Evolutionary conservation across 2,888 invertebrate species (phyloP), one percentile per base, ranked within the genome.

Genomic region (Drosophila meridionalis): DNA sequence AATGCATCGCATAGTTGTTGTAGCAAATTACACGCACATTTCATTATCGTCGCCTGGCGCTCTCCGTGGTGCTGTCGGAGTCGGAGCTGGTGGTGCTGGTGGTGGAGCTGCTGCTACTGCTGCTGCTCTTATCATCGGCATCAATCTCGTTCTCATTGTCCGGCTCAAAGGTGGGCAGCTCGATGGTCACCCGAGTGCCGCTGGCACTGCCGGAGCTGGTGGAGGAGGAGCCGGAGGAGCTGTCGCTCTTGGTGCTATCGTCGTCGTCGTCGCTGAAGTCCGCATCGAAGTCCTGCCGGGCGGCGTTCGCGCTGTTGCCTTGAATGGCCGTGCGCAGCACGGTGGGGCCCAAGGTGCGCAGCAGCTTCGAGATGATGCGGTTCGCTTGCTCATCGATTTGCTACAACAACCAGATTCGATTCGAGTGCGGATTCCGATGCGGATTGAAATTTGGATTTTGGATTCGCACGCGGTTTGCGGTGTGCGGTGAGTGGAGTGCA

Each of bases 261-360:
- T 92, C 94, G 62, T 94, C 94, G 73, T 94, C 94, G 66, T 92
- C 92, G 78, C 93, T 93, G 62, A 94, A 94, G 76, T 94, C 94
- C 55, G 94, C 94, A 84, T 94, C 94, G 62, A 93, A 94, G 71
- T 93, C 93, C 42, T 90, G 93, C 68, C 93, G 91, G 58, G 93
- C 92, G 45, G 92, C 85, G 65, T 91, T 92, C 14, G 90, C 92
- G 12, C 69, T 68, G 67, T 93, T 93, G 34, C 93, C 93, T 77
- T 92, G 92, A 28, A 93, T 91, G 28, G 93, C 93, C n/a, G 91
- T 93, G 59, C 93, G 92, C 82, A 97, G 94, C 71, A 95, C 75
- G 20, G 92, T 94, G 47, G 97, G 96, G 56, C 97, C 97, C 91
- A 97, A 95, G 75, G 96, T 94, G 90, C 96, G 95, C 93, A 97